A percentile compares a stretch with the other conserved stretches of the same genome.
Conservation (phyloP, 2,888 invertebrate genomes). For the Mechanitis messenoides region DNA sequence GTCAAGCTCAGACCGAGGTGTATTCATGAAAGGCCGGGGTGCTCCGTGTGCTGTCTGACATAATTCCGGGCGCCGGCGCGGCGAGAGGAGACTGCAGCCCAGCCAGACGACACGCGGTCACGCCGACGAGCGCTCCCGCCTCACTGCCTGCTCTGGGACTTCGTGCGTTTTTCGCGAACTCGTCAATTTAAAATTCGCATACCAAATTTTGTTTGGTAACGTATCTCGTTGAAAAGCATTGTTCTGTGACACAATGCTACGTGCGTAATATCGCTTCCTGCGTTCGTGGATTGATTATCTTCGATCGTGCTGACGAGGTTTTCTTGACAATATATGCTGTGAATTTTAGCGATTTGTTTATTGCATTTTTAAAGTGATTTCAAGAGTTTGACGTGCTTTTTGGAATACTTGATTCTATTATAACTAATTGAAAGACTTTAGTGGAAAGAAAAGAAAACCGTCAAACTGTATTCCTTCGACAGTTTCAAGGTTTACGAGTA, state of each 20-base stretch:
- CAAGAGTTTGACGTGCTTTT: not conserved
- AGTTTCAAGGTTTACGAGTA: slow-evolving; percentile 73
- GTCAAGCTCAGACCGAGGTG: slow-evolving; percentile 53
- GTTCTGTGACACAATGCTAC: slow-evolving; percentile 54
- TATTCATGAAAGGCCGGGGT: slow-evolving; percentile 59
- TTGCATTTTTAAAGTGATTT: slow-evolving; percentile 6
- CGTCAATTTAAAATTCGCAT: slow-evolving; percentile 26
- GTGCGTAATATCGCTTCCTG: slow-evolving; percentile 55
- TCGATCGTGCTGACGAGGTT: slow-evolving; percentile 46
- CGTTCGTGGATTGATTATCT: slow-evolving; percentile 49
- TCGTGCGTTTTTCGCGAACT: slow-evolving; percentile 31
- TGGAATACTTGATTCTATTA: not conserved
- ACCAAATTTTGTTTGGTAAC: slow-evolving; percentile 21
- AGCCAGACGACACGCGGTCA: slow-evolving; percentile 71
- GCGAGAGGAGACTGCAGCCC: slow-evolving; percentile 55
- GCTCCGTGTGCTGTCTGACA: slow-evolving; percentile 67
- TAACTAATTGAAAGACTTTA: slow-evolving; percentile 26
- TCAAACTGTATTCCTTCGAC: slow-evolving; percentile 75
- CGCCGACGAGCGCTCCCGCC: slow-evolving; percentile 56
- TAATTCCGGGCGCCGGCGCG: slow-evolving; percentile 75
- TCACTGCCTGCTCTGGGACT: slow-evolving; percentile 29
- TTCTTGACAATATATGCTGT: slow-evolving; percentile 28
- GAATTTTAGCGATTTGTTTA: slow-evolving; percentile 30
- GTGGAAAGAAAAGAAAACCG: slow-evolving; percentile 47
- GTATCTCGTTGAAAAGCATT: slow-evolving; percentile 40